Evolutionary conservation across 2,113 vertebrate species (phyloP).

Genomic region (Catagonus wagneri): DNA sequence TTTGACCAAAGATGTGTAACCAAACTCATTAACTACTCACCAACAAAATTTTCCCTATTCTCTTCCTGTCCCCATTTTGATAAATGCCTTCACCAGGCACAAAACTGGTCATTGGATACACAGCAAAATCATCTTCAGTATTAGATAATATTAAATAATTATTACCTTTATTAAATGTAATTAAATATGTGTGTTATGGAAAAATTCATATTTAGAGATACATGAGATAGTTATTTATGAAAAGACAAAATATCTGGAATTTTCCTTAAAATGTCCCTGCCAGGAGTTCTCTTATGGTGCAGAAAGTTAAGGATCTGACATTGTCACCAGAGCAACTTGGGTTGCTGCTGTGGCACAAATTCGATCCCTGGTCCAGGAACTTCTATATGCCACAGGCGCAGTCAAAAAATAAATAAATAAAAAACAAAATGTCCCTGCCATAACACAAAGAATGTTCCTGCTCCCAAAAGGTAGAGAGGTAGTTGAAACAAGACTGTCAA

Average conservation of each 20-base stretch:
- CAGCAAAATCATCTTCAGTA: background rate
- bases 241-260: background rate
- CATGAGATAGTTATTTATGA: background rate
- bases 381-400: no score
- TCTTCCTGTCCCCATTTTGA: background rate
- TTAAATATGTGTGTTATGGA: background rate
- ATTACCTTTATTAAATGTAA: background rate
- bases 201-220: background rate
- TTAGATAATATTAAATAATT: background rate
- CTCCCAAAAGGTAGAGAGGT: background rate
- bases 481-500: background rate
- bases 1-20: background rate
- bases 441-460: background rate
- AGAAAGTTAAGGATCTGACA: no score
- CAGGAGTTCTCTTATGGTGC: no score
- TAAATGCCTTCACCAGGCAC: background rate
- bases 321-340: no score
- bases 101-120: background rate
- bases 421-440: no score
- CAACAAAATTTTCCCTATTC: background rate
- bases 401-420: no score
- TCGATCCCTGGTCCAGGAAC: no score
- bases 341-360: no score
- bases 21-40: background rate
- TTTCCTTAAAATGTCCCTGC: background rate